A percentile compares a stretch with the other conserved stretches of the same genome.
Evolutionary conservation across 2,797 vertebrate species (phyloP).

Genomic region (Enteromius treurensis): DNA sequence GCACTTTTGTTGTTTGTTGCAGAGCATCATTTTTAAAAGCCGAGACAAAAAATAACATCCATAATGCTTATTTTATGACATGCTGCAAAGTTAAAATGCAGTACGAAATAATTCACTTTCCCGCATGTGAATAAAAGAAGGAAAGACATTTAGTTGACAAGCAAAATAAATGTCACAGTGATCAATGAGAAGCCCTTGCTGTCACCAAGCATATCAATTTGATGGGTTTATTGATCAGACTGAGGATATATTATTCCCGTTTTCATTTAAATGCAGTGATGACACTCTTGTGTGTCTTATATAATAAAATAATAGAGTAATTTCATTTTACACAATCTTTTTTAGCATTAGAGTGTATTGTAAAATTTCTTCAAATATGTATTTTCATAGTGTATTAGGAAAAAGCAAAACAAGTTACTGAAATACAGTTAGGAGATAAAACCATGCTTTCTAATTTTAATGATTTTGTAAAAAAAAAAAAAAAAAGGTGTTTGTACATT

Average conservation of each 20-base stretch:
- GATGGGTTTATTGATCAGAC: slow-evolving; percentile 81
- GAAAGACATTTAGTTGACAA: slow-evolving; percentile 85
- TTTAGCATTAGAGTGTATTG: neutral
- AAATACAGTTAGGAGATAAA: neutral
- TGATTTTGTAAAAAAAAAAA: too few species aligned
- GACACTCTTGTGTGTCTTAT: neutral
- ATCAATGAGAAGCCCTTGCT: slow-evolving; percentile 87
- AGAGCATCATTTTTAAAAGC: slow-evolving; percentile 69
- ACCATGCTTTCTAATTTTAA: neutral
- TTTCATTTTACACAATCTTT: neutral
- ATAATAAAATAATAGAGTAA: neutral
- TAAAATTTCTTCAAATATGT: neutral
- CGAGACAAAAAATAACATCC: slow-evolving; percentile 61
- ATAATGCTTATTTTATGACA: slow-evolving; percentile 10
- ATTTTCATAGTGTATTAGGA: neutral
- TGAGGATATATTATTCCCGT: slow-evolving; percentile 58
- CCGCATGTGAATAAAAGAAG: slow-evolving; percentile 52
- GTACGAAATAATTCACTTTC: slow-evolving; percentile 40
- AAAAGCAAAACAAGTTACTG: neutral
- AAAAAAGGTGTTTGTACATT: neutral
- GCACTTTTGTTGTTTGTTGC: slow-evolving; percentile 67
- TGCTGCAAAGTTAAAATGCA: slow-evolving; percentile 43
- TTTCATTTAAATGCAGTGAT: neutral
- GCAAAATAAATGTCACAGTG: slow-evolving; percentile 90
- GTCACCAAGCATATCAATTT: slow-evolving; percentile 82